Base-by-base conservation (phyloP, 2,113 vertebrate species). In the Dendropsophus ebraccatus region DNA sequence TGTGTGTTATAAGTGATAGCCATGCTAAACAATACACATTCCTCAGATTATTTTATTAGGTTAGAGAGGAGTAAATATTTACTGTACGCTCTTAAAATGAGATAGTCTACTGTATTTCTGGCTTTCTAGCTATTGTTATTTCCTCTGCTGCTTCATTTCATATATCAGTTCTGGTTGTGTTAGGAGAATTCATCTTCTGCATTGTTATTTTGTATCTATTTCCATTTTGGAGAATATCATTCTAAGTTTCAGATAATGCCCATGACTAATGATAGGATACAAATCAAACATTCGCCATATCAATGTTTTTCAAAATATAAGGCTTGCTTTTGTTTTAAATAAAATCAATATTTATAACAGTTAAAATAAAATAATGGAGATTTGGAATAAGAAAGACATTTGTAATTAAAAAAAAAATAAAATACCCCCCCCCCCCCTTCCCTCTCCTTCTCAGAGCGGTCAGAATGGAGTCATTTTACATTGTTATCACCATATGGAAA, bases 1-100 rank as follows among this genome's bases (percentile, higher is more conserved):
- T 80, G 77, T 37, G 56, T 80, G 54, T 62, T 25, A 80, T 80
- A 80, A 41, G 23, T 62, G 77, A 80, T 45, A 28, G 77, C 35
- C 54, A 62, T 25, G 28, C 25, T 41, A 62, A 80, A 80, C 23
- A 80, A 80, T 45, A 62, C 56, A 62, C 77, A 62, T 80, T 80
- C 14, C 37, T 80, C 77, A 80, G 32, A 80, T 56, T 60, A 80
- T 80, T 58, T 80, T 80, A 80, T 58, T 79, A 56, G 32, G 21
- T 79, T 79, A 25, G 21, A 45, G 35, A 60, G 41, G n/a, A 56
- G 77, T 62, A 45, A 62, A 79, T 45, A 62, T 58, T 60, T 80
- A 80, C 58, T 80, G 37, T 80, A 37, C 10, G 9, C 9, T 25
- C 35, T 80, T 80, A 62, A 80, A 60, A 35, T 41, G 56, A 62